Conservation (phyloP, 2,797 vertebrate species). For the Sylvia borin region DNA sequence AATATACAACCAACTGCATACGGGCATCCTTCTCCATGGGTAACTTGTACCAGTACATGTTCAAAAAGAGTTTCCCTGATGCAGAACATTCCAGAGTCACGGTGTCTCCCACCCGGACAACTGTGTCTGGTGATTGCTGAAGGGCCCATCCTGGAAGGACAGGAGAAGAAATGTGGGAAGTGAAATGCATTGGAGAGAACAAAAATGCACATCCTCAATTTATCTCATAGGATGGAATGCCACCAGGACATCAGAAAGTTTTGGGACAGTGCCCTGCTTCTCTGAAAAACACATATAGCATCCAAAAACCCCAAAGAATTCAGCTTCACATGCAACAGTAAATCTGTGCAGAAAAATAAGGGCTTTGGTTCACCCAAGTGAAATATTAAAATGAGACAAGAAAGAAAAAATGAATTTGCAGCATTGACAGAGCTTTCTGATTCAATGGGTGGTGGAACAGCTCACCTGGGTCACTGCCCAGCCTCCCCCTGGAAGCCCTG, state of each 20-base stretch:
- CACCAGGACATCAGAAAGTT: background rate
- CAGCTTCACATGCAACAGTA: rapidly evolving
- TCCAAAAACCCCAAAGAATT: rapidly evolving
- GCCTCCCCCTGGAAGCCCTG: no score
- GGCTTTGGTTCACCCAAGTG: rapidly evolving
- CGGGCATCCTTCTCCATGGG: no score
- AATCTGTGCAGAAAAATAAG: background rate
- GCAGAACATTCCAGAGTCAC: background rate
- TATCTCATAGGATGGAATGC: background rate
- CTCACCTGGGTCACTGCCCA: background rate
- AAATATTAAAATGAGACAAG: background rate
- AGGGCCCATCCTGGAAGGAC: background rate
- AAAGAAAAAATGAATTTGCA: no score
- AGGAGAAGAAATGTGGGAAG: background rate
- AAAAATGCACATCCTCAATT: background rate
- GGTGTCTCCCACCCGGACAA: background rate
- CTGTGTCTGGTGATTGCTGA: background rate
- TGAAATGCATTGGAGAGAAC: background rate
- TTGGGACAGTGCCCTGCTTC: background rate
- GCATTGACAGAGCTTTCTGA: no score
- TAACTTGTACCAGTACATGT: no score
- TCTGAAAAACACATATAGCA: background rate
- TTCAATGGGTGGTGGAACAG: background rate
- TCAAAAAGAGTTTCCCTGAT: rapidly evolving
- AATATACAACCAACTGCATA: no score